Evolutionary conservation across 2,888 invertebrate species (phyloP), one percentile per base, ranked within the genome.

Genomic region (Rotaria sp.): DNA sequence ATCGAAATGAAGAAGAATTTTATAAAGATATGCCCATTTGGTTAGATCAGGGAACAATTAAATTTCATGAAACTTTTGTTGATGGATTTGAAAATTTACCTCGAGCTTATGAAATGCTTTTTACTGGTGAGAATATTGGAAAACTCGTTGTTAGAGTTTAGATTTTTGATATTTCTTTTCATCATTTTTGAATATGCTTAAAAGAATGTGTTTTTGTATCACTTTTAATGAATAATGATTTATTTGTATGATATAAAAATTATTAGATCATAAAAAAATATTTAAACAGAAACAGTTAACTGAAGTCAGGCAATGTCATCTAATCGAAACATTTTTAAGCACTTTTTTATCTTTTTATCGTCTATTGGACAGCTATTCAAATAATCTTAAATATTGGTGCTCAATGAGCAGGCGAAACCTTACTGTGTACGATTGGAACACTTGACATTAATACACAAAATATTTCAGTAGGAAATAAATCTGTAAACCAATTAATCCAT

Each of bases 81-180:
- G 50, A 50, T 50, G 50, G 50, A 50, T 50, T 50, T 74, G 74
- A 74, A 74, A 74, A 74, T 38, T 74, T 74, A 38, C 74, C 74
- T 74, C 74, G 38, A 74, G 74, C 74, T 38, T 74, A 74, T 74
- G 38, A 74, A 38, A 74, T 74, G 74, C 74, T 74, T 74, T 38
- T 74, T 74, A 50, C 50, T 74, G 74, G 74, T 38, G 38, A 38
- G 30, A 74, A 74, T 74, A 74, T 74, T 74, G 74, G 74, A 38
- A 74, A 74, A 74, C 2, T 38, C 5, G 74, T 74, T 74, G 21
- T 74, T 15, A 38, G 24, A 74, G 74, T 74, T 38, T 74, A 74
- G n/a, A 57, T n/a, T n/a, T n/a, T 57, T 57, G 11, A n/a, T 18
- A n/a, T n/a, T 26, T n/a, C 26, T 57, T 57, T 24, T 55, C 55